Percentiles rank a stretch among this genome's conserved stretches.
Evolutionary conservation across 2,797 vertebrate species (phyloP).

Genomic region (Gadopsis marmoratus): DNA sequence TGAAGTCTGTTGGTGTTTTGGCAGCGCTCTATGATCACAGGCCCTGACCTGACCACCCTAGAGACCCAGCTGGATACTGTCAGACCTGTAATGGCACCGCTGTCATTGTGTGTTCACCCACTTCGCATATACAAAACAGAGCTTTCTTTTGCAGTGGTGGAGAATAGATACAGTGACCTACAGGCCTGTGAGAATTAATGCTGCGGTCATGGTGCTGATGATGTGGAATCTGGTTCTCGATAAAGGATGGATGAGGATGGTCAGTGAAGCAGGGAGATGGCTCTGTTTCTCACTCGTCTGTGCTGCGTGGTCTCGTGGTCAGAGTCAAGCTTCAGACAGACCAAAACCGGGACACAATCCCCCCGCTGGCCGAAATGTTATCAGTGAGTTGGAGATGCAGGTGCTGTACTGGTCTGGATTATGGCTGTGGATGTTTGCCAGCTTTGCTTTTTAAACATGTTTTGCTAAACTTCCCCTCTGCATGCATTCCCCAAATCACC

Average conservation of each 20-base stretch:
- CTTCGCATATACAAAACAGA: slow-evolving; percentile 69
- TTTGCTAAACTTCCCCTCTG: background rate
- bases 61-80: slow-evolving; percentile 74
- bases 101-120: slow-evolving; percentile 47
- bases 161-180: slow-evolving; percentile 44
- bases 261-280: slow-evolving; percentile 39
- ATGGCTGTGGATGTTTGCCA: slow-evolving; percentile 6
- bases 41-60: slow-evolving; percentile 67
- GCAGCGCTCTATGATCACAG: slow-evolving; percentile 50
- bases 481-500: background rate
- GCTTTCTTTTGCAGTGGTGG: slow-evolving; percentile 42
- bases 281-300: slow-evolving; percentile 44
- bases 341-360: slow-evolving; percentile 27
- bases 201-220: slow-evolving; percentile 58
- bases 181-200: slow-evolving; percentile 48
- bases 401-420: slow-evolving; percentile 36
- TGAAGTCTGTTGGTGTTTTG: slow-evolving; percentile 54
- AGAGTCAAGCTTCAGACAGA: slow-evolving; percentile 27
- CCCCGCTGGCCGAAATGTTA: slow-evolving; percentile 14
- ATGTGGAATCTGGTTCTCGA: slow-evolving; percentile 60
- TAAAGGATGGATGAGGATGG: slow-evolving; percentile 46
- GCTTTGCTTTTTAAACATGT: slow-evolving; percentile 7
- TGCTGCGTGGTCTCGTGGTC: slow-evolving; percentile 62
- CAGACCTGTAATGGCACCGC: slow-evolving; percentile 60
- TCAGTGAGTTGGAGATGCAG: slow-evolving; percentile 27